Base-by-base conservation (phyloP, 2,113 vertebrate species). In the Poicephalus gulielmi region DNA sequence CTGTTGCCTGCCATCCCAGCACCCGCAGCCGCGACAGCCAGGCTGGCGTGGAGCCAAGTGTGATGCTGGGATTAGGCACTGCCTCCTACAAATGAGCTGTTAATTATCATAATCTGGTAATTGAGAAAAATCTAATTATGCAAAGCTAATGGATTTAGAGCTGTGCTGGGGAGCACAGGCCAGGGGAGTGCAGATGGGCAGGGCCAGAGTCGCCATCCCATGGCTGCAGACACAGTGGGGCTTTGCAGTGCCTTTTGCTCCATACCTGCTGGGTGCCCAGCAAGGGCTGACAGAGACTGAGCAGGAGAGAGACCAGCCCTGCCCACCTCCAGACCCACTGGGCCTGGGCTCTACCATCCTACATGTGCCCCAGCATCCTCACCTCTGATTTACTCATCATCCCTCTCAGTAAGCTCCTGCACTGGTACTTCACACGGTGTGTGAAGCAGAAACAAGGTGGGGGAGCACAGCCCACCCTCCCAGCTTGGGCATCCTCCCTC, bases 21-120 rank as follows among this genome's bases (percentile, higher is more conserved):
- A 6, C 57, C 11, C 0, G 24, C 82, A 70, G 86, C 43, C 39
- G 43, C 1, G 9, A 3, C 12, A 86, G 62, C 46, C 73, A 68
- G 74, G 83, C 86, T 97, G 97, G 97, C 85, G 3, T 13, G 0
- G 2, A 78, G 96, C 96, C 97, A 97, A 81, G 86, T 4, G 0
- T 14, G 85, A 96, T 96, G 95, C 96, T 1, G 69, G 96, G 97
- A 97, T 97, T 97, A 97, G 95, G 94, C 74, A 93, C 93, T 95
- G 92, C 94, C 94, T 98, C 95, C 98, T 96, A 57, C 97, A 98
- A 98, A 98, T 97, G 97, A 98, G 98, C 97, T 97, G 97, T 98
- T 98, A 98, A 98, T 98, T 98, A 98, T 98, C 97, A 97, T 98
- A 98, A 98, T 98, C 98, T 98, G 98, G 98, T 98, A 98, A 98